phyloP scores from a whole-genome alignment of 2,888 invertebrate species.

The Epistrophe eligans region DNA sequence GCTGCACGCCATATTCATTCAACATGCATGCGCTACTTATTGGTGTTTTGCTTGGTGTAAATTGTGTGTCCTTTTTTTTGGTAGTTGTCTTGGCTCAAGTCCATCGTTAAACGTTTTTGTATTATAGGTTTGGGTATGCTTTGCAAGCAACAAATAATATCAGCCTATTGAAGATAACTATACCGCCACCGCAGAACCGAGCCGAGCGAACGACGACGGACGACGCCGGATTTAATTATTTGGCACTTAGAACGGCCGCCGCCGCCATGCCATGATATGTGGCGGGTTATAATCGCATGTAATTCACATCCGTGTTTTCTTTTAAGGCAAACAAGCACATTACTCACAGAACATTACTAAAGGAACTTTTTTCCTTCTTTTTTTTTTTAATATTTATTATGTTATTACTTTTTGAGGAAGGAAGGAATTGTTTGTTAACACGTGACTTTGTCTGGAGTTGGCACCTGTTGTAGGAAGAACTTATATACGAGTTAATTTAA shows the following conservation, averaged over 20 bases:
- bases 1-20: slow-evolving; percentile 69
- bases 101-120: slow-evolving; percentile 52
- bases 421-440: slow-evolving; percentile 48
- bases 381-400: slow-evolving; percentile 43
- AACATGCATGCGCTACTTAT: slow-evolving; percentile 73
- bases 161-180: slow-evolving; percentile 30
- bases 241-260: slow-evolving; percentile 47
- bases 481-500: not conserved
- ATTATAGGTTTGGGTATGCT: not conserved
- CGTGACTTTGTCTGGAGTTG: slow-evolving; percentile 31
- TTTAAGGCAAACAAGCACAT: slow-evolving; percentile 23
- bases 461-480: slow-evolving; percentile 38
- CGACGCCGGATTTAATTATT: slow-evolving; percentile 70
- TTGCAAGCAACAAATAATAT: slow-evolving; percentile 48
- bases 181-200: not conserved
- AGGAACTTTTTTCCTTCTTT: not conserved
- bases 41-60: slow-evolving; percentile 72
- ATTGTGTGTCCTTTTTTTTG: slow-evolving; percentile 45
- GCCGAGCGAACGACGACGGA: too few relatives aligned
- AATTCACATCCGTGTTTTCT: slow-evolving; percentile 60
- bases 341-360: slow-evolving; percentile 39
- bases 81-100: slow-evolving; percentile 63
- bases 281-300: slow-evolving; percentile 66
- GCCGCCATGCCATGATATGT: slow-evolving; percentile 54
- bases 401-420: slow-evolving; percentile 37